phyloP scores from a whole-genome alignment of 2,888 invertebrate species.

The Nineta flava region DNA sequence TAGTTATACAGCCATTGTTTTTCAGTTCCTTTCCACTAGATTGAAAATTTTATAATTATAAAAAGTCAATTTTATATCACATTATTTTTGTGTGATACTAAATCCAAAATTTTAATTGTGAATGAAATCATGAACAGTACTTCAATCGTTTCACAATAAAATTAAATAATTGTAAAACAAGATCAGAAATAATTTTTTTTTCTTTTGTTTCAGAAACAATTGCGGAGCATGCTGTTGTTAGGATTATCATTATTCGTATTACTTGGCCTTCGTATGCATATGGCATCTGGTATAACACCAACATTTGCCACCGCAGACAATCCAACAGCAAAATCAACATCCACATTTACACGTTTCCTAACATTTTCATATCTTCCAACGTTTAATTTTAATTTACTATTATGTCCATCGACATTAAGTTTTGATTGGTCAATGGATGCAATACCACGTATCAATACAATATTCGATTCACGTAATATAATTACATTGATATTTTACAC shows the following conservation, averaged over 20 bases:
- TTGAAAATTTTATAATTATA: too few species aligned
- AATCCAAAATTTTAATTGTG: too few species aligned
- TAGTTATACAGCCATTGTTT: too few species aligned
- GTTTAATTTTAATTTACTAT: slow-evolving; percentile 72
- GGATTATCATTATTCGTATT: slow-evolving; percentile 49
- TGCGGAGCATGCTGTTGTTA: slow-evolving; percentile 53
- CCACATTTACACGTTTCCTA: slow-evolving; percentile 61
- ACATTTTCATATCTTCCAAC: slow-evolving; percentile 88
- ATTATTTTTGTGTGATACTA: too few species aligned
- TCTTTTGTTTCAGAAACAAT: slow-evolving; percentile 45
- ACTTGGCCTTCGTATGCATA: slow-evolving; percentile 58
- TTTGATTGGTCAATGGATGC: slow-evolving; percentile 99
- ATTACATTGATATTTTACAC: slow-evolving; percentile 61
- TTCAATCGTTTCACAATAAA: too few species aligned
- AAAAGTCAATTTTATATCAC: too few species aligned
- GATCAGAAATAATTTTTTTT: slow-evolving; percentile 6
- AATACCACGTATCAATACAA: slow-evolving; percentile 65
- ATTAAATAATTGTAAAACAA: too few species aligned
- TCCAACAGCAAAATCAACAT: slow-evolving; percentile 80
- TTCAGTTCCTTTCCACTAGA: too few species aligned
- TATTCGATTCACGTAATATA: slow-evolving; percentile 67
- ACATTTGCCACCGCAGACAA: slow-evolving; percentile 91
- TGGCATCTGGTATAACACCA: slow-evolving; percentile 60
- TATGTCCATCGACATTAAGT: slow-evolving; percentile 76
- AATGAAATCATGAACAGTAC: too few species aligned